phyloP scores from a whole-genome alignment of 2,888 invertebrate species.

The Erpobdella octoculata region DNA sequence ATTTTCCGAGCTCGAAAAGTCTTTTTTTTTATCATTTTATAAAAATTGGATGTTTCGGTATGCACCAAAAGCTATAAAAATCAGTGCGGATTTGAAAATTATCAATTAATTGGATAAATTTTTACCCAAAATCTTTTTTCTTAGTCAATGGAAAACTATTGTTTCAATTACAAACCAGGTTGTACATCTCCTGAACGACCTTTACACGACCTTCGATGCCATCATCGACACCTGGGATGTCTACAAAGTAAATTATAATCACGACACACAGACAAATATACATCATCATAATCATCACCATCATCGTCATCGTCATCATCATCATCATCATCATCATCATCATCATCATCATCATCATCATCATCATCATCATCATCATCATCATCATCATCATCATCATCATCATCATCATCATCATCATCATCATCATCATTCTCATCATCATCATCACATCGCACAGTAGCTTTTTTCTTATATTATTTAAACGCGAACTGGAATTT shows the following conservation, averaged over 20 bases:
- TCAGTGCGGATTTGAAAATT: no score
- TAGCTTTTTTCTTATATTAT: no score
- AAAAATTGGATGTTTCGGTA: no score
- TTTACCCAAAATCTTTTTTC: not conserved
- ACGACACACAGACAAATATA: no score
- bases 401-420: not conserved
- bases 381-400: not conserved
- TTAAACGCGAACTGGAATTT: no score
- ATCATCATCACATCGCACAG: no score
- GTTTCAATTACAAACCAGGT: constrained; percentile 54
- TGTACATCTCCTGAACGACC: constrained; percentile 88
- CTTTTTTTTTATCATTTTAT: no score
- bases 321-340: not conserved
- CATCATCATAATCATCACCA: not conserved
- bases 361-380: not conserved
- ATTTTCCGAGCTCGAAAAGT: no score
- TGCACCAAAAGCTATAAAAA: no score
- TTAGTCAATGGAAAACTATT: not conserved
- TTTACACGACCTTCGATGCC: constrained; percentile 93
- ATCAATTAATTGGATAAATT: no score
- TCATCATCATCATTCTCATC: not conserved
- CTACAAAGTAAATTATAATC: constrained; percentile 70
- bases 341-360: not conserved
- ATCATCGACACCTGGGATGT: constrained; percentile 77
- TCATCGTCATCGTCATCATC: not conserved